Evolutionary conservation across 1,140 invertebrate genomes (phyloP), one percentile per base, ranked within the genome.

Genomic region (Platyscapa corneri): DNA sequence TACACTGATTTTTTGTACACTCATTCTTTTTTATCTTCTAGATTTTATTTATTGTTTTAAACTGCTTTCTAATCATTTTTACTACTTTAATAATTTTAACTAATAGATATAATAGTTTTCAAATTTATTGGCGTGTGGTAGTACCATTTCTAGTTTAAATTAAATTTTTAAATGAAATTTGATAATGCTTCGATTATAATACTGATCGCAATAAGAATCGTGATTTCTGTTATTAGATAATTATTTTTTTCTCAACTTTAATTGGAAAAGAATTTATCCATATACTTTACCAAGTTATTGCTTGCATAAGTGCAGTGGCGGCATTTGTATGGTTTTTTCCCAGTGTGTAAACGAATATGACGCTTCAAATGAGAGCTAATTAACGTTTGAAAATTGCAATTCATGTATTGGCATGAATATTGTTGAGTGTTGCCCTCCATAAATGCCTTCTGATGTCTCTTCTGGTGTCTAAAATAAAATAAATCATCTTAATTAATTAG

Each of bases 281-380:
- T 65, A 81, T 76, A 72, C 30, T 93, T 94, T 93, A 95, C 95
- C 93, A 95, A 90, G 88, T 95, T 96, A 87, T 96, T 97, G 90
- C 97, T 97, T 1, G 95, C 95, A 88, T 97, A 98, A 30, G 92
- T 82, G 90, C 97, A 98, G 90, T 97, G 95, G 12, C 96, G 97
- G 92, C 98, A 99, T 87, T 94, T 95, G 93, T 97, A 98, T 0
- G 98, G 97, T 90, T 97, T 97, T 81, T 96, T 95, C 0, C 97
- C 96, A 18, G 95, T 96, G 89, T 98, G 97, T 37, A 95, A 93
- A 14, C 95, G 94, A 90, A 96, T 93, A 90, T 98, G 98, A 80
- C 97, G 94, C 84, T 95, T 96, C 88, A 98, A 92, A 91, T 97
- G 96, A 86, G 95, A 95, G n/a, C 94, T 93, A 81, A 95, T 93